These are phyloP conservation scores for Synergus gifuensis DNA, from an alignment of 2,888 invertebrate species.

Conservation along the genomic window DNA sequence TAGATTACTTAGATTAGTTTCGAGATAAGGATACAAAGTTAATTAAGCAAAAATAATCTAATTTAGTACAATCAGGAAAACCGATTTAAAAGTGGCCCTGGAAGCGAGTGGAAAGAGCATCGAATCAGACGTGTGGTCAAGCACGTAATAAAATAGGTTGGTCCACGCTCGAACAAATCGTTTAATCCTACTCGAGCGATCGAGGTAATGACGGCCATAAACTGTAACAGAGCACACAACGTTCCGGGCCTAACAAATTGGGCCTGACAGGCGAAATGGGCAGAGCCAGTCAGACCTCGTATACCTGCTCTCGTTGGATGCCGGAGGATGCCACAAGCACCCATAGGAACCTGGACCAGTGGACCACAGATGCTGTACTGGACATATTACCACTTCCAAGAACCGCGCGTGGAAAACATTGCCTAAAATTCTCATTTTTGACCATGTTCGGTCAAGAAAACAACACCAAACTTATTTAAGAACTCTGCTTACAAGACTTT, in stretches of 20 bases:
- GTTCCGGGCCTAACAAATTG: slow-evolving; percentile 72
- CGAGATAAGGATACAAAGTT: neutral
- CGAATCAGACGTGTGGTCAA: slow-evolving; percentile 53
- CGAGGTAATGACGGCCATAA: slow-evolving; percentile 76
- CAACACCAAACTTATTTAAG: slow-evolving; percentile 61
- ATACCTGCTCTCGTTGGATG: slow-evolving; percentile 60
- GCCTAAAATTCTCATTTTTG: slow-evolving; percentile 74
- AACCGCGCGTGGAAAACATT: slow-evolving; percentile 75
- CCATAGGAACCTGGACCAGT: slow-evolving; percentile 55
- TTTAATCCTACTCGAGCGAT: slow-evolving; percentile 74
- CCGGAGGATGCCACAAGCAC: slow-evolving; percentile 47
- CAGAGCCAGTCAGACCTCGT: slow-evolving; percentile 62
- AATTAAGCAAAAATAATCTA: slow-evolving; percentile 38
- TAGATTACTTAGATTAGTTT: neutral
- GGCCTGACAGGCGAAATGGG: slow-evolving; percentile 76
- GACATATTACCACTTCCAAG: slow-evolving; percentile 68
- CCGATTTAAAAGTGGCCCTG: slow-evolving; percentile 47
- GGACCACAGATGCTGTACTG: slow-evolving; percentile 62
- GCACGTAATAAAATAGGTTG: slow-evolving; percentile 57
- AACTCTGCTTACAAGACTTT: neutral
- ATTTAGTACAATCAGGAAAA: slow-evolving; percentile 46
- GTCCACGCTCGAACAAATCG: slow-evolving; percentile 69
- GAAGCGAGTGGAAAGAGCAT: slow-evolving; percentile 47
- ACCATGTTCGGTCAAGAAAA: slow-evolving; percentile 70
- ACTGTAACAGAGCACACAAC: slow-evolving; percentile 70